Base-by-base conservation (phyloP, 2,888 invertebrate species). In the Subacronicta megacephala region DNA sequence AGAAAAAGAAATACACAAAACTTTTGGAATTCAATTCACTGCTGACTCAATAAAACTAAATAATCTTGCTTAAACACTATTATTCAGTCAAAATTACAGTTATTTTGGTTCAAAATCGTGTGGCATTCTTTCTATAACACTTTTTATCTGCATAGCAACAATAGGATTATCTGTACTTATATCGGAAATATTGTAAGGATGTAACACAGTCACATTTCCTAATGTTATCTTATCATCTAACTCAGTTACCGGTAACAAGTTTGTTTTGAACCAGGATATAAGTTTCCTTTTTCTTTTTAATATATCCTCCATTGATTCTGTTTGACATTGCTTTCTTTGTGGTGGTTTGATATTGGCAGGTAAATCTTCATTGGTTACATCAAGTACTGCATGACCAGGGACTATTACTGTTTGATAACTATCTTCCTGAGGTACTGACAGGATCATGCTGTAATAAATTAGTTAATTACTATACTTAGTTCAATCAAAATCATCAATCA, bases 101-200 rank as follows among this genome's bases (percentile, higher is more conserved):
- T 5, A 63, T 45, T 47, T 64, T 20, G 44, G 35, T 63, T 54
- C 54, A 59, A 82, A 86, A 67, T 87, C 77, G n/a, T 68, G 62
- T 33, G 92, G 92, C 89, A 93, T 90, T 62, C 70, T 83, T 40
- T 85, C 83, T 45, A 93, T 82, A 2, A 92, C 68, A 74, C 84
- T 88, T 61, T 73, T 87, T 49, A 92, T 82, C 75, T 89, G 90
- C 64, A 85, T 75, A 12, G 85, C 87, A 18, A 93, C 82, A 33
- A 90, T 82, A 35, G 90, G 83, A 68, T 88, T 93, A 15, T 88
- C 87, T 13, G 92, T 87, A 77, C 88, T 90, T 58, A 93, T 84
- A 75, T 90, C 86, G 37, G 64, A 72, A 17, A 75, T 66, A 60
- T 63, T 78, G 40, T 92, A 93, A 1, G 93, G 93, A 20, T 89